A percentile compares a stretch with the other conserved stretches of the same genome.
Conservation (phyloP, 2,113 vertebrate species). For the Condylura cristata region DNA sequence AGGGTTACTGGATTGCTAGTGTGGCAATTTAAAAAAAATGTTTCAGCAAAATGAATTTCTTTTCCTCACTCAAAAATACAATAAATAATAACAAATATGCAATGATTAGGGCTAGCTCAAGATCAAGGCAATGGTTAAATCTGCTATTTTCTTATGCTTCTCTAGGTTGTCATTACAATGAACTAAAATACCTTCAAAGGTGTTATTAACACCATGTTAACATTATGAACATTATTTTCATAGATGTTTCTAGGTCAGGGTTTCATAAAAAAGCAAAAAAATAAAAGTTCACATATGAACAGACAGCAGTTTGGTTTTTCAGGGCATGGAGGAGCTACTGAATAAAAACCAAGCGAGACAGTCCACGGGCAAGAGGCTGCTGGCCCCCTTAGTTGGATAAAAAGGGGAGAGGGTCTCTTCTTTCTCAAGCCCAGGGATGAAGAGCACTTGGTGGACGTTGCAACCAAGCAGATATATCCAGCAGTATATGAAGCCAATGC, state of each 20-base stretch:
- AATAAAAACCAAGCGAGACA: neutral
- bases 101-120: neutral
- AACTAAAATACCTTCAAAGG: neutral
- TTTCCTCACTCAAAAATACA: neutral
- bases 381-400: neutral
- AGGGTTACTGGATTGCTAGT: neutral
- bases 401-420: neutral
- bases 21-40: neutral
- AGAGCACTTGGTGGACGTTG: neutral
- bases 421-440: neutral
- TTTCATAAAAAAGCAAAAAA: neutral
- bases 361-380: neutral
- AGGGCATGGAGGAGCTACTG: neutral
- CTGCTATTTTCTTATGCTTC: neutral
- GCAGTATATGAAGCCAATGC: neutral
- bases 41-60: conserved; percentile 10
- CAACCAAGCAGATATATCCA: too few species aligned
- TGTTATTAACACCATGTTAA: neutral
- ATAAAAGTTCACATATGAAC: neutral
- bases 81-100: neutral
- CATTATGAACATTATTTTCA: neutral
- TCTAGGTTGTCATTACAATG: neutral
- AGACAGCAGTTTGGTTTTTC: neutral
- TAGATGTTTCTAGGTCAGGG: neutral
- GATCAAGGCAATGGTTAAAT: neutral